Evolutionary conservation across 2,797 vertebrate genomes (phyloP), one percentile per base, ranked within the genome.

Genomic region (Pantherophis vulpinus): DNA sequence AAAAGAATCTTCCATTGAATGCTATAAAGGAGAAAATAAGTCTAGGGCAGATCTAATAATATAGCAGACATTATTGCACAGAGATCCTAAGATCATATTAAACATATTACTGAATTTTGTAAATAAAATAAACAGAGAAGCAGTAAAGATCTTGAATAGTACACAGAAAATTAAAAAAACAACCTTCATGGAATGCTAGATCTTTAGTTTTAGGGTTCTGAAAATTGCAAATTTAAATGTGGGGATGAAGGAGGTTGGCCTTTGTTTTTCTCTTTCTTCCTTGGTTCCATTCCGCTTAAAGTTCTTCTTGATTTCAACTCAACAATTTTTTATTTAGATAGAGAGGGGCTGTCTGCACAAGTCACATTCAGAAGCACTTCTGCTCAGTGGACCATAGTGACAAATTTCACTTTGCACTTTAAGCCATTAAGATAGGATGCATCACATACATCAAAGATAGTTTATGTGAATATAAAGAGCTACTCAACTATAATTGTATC

Each of bases 341-440:
- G 37, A 83, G 74, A 42, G 74, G 70, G 9, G 37, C 74, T 47
- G 9, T 42, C 18, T 42, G 1, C 20, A 47, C 20, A 83, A 83
- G 37, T 83, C 37, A 47, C 20, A 83, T 42, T 83, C 70, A 79
- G 74, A 79, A 9, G 4, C 79, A 93, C 94, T 89, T 87, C 58
- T 55, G 86, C 16, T n/a, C 59, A 91, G 92, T 79, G 16, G 55
- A 96, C 87, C 93, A 88, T 70, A 90, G 94, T 88, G 93, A n/a
- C 91, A 95, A 93, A 86, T 91, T 79, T 91, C 91, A 92, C 88
- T 86, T 90, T 60, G 32, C 59, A 89, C 60, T 93, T 92, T 70
- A 90, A 0, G 61, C 91, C 92, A 90, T 92, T 95, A 95, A 90
- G 87, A 92, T 90, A 32, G 92, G 92, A 89, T 92, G 37, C 63